Conservation (phyloP, 2,797 vertebrate genomes). For the Luscinia luscinia region DNA sequence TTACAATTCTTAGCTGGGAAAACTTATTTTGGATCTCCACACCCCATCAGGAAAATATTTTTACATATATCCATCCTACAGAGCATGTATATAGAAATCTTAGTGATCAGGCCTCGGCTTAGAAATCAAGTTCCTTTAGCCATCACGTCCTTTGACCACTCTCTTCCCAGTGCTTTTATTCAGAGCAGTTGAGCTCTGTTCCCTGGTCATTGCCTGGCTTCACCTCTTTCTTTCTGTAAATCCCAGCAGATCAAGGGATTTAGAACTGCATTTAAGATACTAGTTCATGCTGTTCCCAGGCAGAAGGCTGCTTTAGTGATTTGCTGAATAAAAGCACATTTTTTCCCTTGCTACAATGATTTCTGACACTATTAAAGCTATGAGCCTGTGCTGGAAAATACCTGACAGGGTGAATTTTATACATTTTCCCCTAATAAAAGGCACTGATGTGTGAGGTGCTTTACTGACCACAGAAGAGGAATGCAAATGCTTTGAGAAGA, state of each 20-base stretch:
- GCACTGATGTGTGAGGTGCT: neutral
- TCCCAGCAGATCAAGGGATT: slow-evolving; percentile 66
- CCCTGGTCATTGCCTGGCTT: slow-evolving; percentile 46
- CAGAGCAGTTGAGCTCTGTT: slow-evolving; percentile 1
- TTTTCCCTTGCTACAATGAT: neutral
- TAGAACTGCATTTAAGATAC: slow-evolving; percentile 57
- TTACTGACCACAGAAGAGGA: neutral
- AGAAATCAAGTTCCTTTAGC: neutral
- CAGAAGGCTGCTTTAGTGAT: neutral
- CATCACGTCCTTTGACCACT: neutral
- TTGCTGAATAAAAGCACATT: slow-evolving; percentile 24
- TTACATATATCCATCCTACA: neutral
- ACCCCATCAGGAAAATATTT: neutral
- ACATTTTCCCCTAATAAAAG: neutral
- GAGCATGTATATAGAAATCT: neutral
- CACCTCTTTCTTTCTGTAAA: slow-evolving; percentile 49
- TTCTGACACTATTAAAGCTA: neutral
- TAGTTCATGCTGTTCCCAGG: slow-evolving; percentile 13
- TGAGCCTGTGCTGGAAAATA: neutral
- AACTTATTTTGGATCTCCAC: too few relatives aligned
- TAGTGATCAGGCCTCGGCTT: neutral
- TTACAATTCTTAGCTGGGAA: too few relatives aligned
- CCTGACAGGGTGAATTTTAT: neutral
- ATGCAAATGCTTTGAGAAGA: neutral
- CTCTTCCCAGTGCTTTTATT: neutral